Evolutionary conservation across 2,888 invertebrate genomes (phyloP), one percentile per base, ranked within the genome.

Genomic region (Acrocyrtus sp.): DNA sequence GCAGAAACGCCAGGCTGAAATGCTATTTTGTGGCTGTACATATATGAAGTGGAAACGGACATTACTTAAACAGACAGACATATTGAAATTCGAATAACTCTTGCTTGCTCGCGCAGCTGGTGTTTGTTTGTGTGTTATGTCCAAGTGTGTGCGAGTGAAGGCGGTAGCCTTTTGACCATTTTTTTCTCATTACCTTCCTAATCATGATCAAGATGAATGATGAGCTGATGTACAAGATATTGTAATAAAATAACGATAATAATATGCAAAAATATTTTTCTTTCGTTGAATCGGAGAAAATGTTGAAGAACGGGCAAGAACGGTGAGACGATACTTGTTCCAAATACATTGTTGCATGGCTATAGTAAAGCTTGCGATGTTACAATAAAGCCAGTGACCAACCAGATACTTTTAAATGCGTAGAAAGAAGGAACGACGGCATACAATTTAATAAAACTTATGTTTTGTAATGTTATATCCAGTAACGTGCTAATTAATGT

Each of bases 151-250:
- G 39, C 48, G 63, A 63, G 53, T 63, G 63, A 63, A 63, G 63
- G 63, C 63, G 63, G 63, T 63, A 63, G 63, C 63, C 63, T 54
- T 63, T 63, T 63, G 63, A 63, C 17, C 45, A 54, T 10, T 63
- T 62, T 63, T 63, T 63, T 63, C 63, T 63, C 63, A 63, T 63
- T 63, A 63, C 63, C 63, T 63, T 63, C 63, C 63, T 54, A 63
- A 63, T 63, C 63, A 63, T 63, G 63, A 63, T 63, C 63, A 63
- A 63, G 63, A 63, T 63, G 63, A 63, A 63, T 63, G 63, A 63
- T 53, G 63, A 29, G 26, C 63, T 63, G 63, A 54, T 63, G 54
- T 63, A 63, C 63, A 63, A 63, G 63, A 63, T 63, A 63, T 54
- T 63, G 53, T 63, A 63, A 63, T 63, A 63, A 63, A 63, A 63